Conservation (phyloP, 2,888 invertebrate genomes). For the Drosophila diplacantha region DNA sequence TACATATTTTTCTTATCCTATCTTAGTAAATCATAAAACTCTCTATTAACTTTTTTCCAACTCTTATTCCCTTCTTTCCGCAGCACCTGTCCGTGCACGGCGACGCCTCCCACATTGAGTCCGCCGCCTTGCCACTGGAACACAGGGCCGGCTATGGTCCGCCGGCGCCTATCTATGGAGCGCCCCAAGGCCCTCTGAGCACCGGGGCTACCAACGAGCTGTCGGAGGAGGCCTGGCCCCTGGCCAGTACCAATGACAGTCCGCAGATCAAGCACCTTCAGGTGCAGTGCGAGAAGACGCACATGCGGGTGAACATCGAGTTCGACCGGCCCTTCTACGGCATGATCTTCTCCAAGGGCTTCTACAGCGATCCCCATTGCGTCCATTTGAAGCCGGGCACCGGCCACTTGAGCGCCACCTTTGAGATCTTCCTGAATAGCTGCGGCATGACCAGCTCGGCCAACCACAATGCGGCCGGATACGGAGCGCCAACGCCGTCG, state of each 20-base stretch:
- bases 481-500: constrained; percentile 92
- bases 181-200: constrained; percentile 73
- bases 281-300: constrained; percentile 96
- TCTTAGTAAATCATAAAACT: neutral
- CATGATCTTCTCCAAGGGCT: constrained; percentile 96
- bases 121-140: constrained; percentile 88
- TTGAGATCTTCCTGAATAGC: constrained; percentile 94
- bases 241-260: constrained; percentile 89
- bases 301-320: constrained; percentile 96
- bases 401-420: constrained; percentile 93
- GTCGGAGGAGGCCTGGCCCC: constrained; percentile 91
- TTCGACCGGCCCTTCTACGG: constrained; percentile 97
- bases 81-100: constrained; percentile 84
- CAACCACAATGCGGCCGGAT: constrained; percentile 89
- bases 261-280: constrained; percentile 95
- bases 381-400: constrained; percentile 94
- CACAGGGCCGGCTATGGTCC: constrained; percentile 87
- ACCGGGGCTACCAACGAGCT: constrained; percentile 78
- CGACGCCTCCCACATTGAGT: constrained; percentile 88
- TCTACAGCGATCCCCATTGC: constrained; percentile 93
- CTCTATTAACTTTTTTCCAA: neutral
- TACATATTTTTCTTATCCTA: neutral
- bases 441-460: constrained; percentile 97
- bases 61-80: constrained; percentile 47
- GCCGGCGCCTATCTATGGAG: constrained; percentile 80